Base-by-base conservation (phyloP, 2,888 invertebrate genomes). In the Cheilosia urbana region DNA sequence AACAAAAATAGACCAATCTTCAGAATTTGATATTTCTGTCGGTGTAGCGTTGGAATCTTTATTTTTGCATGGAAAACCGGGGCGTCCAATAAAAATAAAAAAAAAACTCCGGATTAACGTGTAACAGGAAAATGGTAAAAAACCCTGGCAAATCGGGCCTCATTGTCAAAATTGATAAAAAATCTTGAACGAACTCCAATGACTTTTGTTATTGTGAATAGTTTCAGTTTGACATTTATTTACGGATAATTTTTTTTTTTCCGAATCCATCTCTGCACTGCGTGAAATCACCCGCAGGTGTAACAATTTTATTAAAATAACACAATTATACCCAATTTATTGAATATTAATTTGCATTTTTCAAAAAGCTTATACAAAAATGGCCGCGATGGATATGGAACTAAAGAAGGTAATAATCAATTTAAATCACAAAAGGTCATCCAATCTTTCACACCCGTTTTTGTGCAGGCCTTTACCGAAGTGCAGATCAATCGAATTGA, bases 401-500 rank as follows among this genome's bases (percentile, higher is more conserved):
- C 87, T 92, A 17, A 92, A 92, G 65, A 91, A 92, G 89, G 92
- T 92, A 87, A 80, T 76, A 69, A 19, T 5, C 6, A 19, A 2
- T 11, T 27, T 40, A 15, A 60, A 5, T 58, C 7, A 2, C 24
- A 57, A 45, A 60, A 6, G 30, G n/a, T 5, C 3, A 30, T 24
- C 30, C 17, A 57, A 24, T 63, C 66, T 68, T 34, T 37, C 45
- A 42, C 27, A 17, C 34, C 30, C 73, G 11, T 11, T 34, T 37
- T 57, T 24, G 88, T 88, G 13, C 53, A 95, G 95, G 96, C 97
- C 7, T 97, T 97, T 89, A 93, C 95, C 71, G 96, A 97, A 89
- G 93, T 97, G 88, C 97, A 97, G 90, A 94, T 95, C 53, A 96
- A 96, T 91, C 95, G 96, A 93, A 93, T 96, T 75, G 96, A 96